These are phyloP conservation scores for Escarpia spicata DNA, from an alignment of 2,888 invertebrate species.

Conservation along the genomic window DNA sequence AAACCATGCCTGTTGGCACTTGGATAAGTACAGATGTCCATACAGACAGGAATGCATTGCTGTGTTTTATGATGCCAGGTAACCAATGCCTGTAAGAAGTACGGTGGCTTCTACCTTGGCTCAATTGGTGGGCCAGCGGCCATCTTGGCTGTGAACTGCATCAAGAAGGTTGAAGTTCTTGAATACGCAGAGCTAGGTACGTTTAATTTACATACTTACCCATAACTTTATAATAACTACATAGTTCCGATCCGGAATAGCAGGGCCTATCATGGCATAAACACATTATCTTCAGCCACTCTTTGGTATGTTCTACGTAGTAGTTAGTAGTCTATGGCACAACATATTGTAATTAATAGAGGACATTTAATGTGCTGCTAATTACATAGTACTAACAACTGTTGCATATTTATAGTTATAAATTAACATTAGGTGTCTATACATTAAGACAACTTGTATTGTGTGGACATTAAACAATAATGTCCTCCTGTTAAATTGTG, in stretches of 20 bases:
- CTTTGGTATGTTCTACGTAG: too few relatives aligned
- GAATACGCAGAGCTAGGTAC: constrained; percentile 65
- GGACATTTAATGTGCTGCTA: background rate
- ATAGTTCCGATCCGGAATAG: background rate
- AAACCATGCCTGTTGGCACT: background rate
- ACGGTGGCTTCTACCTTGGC: constrained; percentile 66
- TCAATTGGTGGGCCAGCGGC: constrained; percentile 66
- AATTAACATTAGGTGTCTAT: background rate
- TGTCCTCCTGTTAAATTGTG: background rate
- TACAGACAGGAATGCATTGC: too few relatives aligned
- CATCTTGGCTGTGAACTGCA: constrained; percentile 64
- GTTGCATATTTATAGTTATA: background rate
- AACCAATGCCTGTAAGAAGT: constrained; percentile 63
- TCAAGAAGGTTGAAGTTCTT: constrained; percentile 65
- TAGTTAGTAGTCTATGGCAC: too few relatives aligned
- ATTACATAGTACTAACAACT: background rate
- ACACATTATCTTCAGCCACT: too few relatives aligned
- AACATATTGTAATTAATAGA: background rate
- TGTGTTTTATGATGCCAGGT: constrained; percentile 41
- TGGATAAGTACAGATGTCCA: too few relatives aligned
- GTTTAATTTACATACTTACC: constrained; percentile 23
- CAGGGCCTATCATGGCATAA: background rate
- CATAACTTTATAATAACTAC: background rate
- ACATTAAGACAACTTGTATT: background rate
- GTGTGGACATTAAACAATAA: background rate